Evolutionary conservation across 2,797 vertebrate genomes (phyloP), one percentile per base, ranked within the genome.

Genomic region (Poeciliopsis presidionis): DNA sequence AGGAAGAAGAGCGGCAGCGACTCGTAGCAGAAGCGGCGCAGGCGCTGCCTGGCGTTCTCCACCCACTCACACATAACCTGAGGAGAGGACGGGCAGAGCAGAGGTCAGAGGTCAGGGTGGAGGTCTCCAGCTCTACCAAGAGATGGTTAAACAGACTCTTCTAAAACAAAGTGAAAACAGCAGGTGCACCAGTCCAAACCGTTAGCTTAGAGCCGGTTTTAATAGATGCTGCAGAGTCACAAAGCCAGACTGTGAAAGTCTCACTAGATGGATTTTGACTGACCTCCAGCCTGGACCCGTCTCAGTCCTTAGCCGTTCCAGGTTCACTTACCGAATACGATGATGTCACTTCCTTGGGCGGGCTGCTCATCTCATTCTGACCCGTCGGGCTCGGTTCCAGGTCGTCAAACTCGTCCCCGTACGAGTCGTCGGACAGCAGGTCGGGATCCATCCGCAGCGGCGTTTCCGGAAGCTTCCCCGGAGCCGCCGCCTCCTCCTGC

Each of bases 401-500:
- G 55, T 81, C 84, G 1, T 90, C 87, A 5, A 73, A 81, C 0
- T 87, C 78, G 0, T 90, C 82, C 14, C 87, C 77, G 0, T 95
- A 90, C 6, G 92, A 94, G 33, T 95, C 96, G 43, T 97, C 91
- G 3, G 91, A 90, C 73, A 95, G 72, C 46, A 90, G 80, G 81
- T 91, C 87, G 0, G 96, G 96, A 4, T 97, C 97, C 94, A 94
- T 95, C 76, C 97, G 95, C 74, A 99, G 96, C 8, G 98, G 98
- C 0, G 98, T 98, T 92, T 99, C 97, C 0, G 98, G 98, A 81
- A 99, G 95, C 84, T 98, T 98, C 46, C 97, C 98, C 7, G 97
- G 97, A 65, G 97, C 93, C 0, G 96, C 95, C 0, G 95, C 94
- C 92, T 98, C 97, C 75, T 99, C 97, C 82, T 97, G 91, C 1